Base-by-base conservation (phyloP, 2,888 invertebrate species). In the Dexiosoma caninum region DNA sequence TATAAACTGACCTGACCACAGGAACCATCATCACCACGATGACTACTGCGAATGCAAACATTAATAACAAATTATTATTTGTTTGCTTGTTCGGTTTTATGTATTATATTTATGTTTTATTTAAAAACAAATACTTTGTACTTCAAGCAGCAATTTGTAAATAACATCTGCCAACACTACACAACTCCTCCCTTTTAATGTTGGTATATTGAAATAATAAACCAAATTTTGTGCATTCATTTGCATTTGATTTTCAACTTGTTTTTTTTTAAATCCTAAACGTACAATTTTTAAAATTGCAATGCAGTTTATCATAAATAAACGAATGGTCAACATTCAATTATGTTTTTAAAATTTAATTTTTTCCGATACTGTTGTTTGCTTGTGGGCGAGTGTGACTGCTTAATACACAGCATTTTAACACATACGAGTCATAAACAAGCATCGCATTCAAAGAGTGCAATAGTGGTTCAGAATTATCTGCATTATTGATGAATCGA, bases 11-110 rank as follows among this genome's bases (percentile, higher is more conserved):
- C 5, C 62, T 21, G 44, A 62, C 62, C 62, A n/a, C 62, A 62
- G 0, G 9, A 32, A 21, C 44, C 30, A 46, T n/a, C 44, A n/a
- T 37, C 7, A 42, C 30, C 60, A 19, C 19, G 32, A n/a, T n/a
- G n/a, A 12, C 30, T 12, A 3, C 10, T 19, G n/a, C 37, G 23
- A 62, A 32, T 44, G 19, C 60, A 10, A 46, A 16, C 30, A 32
- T 42, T 42, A 42, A 62, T 19, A 27, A n/a, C n/a, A n/a, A 44
- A 30, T 30, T 19, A 62, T 62, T 62, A 21, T 46, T 60, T 62
- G n/a, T 62, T 44, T 62, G 60, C 12, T 30, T 42, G 14, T 51
- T 51, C 27, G 10, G 30, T 46, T 62, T n/a, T 60, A 40, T 37
- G 51, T 49, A 35, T 19, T 14, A 46, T 35, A 35, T 49, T 64